Conservation (phyloP, 2,888 invertebrate species). For the Andrena bucephala region DNA sequence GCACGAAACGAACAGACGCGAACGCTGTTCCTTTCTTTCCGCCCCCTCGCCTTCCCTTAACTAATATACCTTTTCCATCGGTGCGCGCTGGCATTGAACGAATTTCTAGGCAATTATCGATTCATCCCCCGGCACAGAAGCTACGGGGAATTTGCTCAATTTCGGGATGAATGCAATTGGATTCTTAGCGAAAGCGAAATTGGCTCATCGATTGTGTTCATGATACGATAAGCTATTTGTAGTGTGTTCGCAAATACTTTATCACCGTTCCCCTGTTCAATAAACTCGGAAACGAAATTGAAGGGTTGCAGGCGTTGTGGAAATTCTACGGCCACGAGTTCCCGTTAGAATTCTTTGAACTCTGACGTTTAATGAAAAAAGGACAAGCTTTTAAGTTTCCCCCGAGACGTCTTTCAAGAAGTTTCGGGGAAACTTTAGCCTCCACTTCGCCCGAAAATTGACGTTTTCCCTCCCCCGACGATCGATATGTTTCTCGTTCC, state of each 20-base stretch:
- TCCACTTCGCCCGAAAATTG: conserved; percentile 5
- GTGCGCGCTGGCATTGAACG: conserved; percentile 17
- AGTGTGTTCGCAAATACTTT: not conserved
- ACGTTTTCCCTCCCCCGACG: conserved; percentile 1
- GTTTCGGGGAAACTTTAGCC: not conserved
- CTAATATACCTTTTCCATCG: conserved; percentile 3
- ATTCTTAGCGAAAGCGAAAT: conserved; percentile 10
- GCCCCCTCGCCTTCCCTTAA: not conserved
- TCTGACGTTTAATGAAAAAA: too few relatives aligned
- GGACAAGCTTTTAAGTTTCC: not conserved
- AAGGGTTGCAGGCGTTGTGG: too few relatives aligned
- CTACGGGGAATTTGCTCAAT: not conserved
- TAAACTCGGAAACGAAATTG: too few relatives aligned
- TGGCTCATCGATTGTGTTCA: not conserved
- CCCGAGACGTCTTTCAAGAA: not conserved
- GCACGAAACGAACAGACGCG: conserved; percentile 22
- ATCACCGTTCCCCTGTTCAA: too few relatives aligned
- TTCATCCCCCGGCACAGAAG: not conserved
- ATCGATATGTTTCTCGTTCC: conserved; percentile 1
- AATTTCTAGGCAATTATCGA: conserved; percentile 39
- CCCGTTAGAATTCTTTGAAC: too few relatives aligned
- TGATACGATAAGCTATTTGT: not conserved
- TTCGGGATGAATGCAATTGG: not conserved
- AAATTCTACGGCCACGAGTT: too few relatives aligned
- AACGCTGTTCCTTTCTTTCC: conserved; percentile 4